These are phyloP conservation scores for Athetis lepigone DNA, from an alignment of 2,888 invertebrate species.

Conservation along the genomic window DNA sequence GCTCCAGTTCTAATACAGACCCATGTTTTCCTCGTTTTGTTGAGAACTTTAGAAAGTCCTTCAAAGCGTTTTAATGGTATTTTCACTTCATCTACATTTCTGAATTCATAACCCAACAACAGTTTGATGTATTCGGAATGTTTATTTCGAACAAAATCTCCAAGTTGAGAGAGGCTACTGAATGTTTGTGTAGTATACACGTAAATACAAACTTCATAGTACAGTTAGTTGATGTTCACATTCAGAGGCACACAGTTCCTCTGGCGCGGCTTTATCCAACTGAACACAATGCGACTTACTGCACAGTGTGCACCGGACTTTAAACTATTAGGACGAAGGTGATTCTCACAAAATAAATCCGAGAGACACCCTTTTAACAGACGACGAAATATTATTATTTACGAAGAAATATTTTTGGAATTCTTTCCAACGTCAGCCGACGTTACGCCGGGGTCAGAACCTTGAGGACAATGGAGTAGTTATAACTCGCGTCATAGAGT, in stretches of 20 bases:
- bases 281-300: constrained; percentile 35
- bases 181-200: constrained; percentile 20
- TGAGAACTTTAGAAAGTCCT: not conserved
- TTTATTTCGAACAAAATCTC: constrained; percentile 8
- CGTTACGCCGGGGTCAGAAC: constrained; percentile 37
- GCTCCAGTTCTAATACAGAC: constrained; percentile 14
- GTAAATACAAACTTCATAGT: constrained; percentile 33
- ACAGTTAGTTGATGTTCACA: constrained; percentile 34
- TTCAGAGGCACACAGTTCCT: constrained; percentile 32
- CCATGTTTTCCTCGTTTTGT: constrained; percentile 9
- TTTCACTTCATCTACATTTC: constrained; percentile 1
- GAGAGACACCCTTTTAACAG: constrained; percentile 51
- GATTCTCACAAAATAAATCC: constrained; percentile 46
- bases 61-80: constrained; percentile 14
- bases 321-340: constrained; percentile 42
- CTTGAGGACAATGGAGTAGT: constrained; percentile 56
- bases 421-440: constrained; percentile 42
- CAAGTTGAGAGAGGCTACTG: constrained; percentile 9
- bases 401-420: constrained; percentile 48
- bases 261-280: constrained; percentile 21
- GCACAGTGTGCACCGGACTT: constrained; percentile 33
- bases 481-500: constrained; percentile 61
- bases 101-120: constrained; percentile 1
- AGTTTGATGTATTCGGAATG: not conserved
- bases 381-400: constrained; percentile 44